These are phyloP conservation scores for Benitochromis conjunctus DNA, from an alignment of 2,113 vertebrate genomes.

Conservation along the genomic window DNA sequence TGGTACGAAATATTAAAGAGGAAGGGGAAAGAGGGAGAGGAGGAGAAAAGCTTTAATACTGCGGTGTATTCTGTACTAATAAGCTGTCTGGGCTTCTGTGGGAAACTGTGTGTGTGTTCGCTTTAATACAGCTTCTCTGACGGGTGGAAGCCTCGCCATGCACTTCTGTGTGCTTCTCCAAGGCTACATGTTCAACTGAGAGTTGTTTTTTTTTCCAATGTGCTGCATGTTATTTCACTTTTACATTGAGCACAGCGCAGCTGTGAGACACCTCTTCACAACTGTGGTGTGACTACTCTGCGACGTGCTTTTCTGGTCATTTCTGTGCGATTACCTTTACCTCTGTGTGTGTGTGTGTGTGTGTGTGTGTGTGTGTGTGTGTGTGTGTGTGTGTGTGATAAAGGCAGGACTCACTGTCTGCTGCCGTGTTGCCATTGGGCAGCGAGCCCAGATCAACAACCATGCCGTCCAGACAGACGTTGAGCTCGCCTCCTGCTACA, in stretches of 20 bases:
- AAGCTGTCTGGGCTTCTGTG: neutral
- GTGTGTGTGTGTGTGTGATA: neutral
- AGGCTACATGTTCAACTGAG: neutral
- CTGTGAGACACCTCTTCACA: neutral
- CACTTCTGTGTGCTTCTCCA: neutral
- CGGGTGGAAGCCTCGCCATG: neutral
- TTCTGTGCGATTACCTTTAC: neutral
- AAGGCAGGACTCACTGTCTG: slow-evolving; percentile 85
- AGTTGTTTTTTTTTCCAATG: neutral
- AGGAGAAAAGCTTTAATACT: neutral
- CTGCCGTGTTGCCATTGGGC: slow-evolving; percentile 82
- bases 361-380: neutral
- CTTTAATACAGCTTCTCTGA: neutral
- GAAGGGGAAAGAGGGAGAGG: slow-evolving; percentile 5
- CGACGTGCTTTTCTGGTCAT: neutral
- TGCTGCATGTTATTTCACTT: neutral
- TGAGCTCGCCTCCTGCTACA: slow-evolving; percentile 92
- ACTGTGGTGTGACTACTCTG: neutral
- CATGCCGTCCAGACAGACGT: slow-evolving; percentile 90
- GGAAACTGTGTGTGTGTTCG: neutral
- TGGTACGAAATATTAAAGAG: neutral
- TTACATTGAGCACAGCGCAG: neutral
- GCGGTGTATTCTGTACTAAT: neutral
- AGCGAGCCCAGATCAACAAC: slow-evolving; percentile 87
- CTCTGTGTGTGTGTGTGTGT: neutral